Percentiles rank a stretch among this genome's conserved stretches.
Evolutionary conservation across 2,113 vertebrate genomes (phyloP).

Genomic region (Erythrocebus patas): DNA sequence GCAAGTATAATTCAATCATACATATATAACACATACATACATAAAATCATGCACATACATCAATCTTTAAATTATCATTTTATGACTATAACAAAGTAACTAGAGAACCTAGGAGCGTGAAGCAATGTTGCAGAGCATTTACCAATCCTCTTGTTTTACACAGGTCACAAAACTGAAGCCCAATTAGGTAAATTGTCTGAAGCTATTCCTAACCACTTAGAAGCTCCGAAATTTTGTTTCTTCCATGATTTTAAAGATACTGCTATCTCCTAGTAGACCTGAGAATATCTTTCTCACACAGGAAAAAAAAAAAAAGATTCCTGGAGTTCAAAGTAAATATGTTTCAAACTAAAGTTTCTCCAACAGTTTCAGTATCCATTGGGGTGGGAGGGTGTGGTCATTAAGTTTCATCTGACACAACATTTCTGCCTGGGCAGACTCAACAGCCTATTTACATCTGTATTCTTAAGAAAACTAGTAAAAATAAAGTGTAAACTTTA

Average conservation of each 20-base stretch:
- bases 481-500: constrained; percentile 16
- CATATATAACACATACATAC: background rate
- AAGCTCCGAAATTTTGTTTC: background rate
- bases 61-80: background rate
- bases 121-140: background rate
- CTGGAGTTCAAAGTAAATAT: constrained; percentile 24
- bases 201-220: background rate
- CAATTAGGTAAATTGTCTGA: background rate
- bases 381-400: background rate
- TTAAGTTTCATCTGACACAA: constrained; percentile 8
- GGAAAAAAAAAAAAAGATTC: background rate
- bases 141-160: background rate
- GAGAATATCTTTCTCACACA: background rate
- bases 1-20: background rate
- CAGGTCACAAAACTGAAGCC: background rate
- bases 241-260: constrained; percentile 14
- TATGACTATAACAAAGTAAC: background rate
- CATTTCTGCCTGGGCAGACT: background rate
- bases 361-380: background rate
- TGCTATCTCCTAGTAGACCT: background rate
- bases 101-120: background rate
- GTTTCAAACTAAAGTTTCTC: constrained; percentile 9
- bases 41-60: background rate
- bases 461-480: constrained; percentile 20
- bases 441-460: constrained; percentile 3